These are phyloP conservation scores for Hippotragus niger DNA, from an alignment of 2,113 vertebrate genomes.

Conservation along the genomic window DNA sequence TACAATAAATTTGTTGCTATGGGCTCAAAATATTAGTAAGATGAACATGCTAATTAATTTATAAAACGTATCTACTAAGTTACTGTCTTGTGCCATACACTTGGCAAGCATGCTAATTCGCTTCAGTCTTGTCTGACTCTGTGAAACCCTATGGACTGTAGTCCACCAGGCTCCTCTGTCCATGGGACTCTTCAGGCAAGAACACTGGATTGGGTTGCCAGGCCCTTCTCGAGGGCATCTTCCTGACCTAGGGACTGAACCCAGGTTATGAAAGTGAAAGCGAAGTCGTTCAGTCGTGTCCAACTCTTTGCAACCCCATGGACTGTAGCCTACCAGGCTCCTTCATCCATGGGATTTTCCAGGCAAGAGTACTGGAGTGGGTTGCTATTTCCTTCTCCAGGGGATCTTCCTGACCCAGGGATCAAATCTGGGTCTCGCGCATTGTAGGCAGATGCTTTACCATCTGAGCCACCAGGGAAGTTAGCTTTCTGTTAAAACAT, in stretches of 20 bases:
- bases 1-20: not conserved
- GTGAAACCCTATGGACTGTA: not conserved
- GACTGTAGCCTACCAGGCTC: no score
- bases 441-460: no score
- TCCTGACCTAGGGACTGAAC: not conserved
- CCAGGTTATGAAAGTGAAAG: not conserved
- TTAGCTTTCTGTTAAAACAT: not conserved
- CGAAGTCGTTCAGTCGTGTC: fast-evolving
- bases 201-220: not conserved
- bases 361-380: no score
- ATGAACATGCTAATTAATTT: not conserved
- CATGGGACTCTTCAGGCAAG: not conserved
- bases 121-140: not conserved
- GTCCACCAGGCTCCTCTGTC: not conserved
- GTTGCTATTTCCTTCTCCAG: no score
- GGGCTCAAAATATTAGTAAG: not conserved
- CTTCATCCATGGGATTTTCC: no score
- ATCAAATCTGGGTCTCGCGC: no score
- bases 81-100: not conserved
- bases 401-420: no score
- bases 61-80: not conserved
- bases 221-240: not conserved
- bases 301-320: no score
- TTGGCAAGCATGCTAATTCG: not conserved
- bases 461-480: no score